Base-by-base conservation (phyloP, 1,140 invertebrate species). In the Venustaconcha ellipsiformis region DNA sequence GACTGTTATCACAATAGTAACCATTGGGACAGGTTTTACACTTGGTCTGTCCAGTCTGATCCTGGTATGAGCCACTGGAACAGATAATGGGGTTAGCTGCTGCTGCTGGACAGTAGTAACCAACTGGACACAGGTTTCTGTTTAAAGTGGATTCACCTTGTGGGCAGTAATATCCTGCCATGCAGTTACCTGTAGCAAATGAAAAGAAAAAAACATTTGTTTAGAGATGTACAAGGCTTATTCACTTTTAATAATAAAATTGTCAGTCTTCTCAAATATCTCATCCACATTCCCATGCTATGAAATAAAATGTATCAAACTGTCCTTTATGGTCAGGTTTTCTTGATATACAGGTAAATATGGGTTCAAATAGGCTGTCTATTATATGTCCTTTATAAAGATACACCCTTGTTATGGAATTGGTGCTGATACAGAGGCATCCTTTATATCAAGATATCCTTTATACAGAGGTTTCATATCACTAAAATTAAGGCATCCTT, bases 1-100 rank as follows among this genome's bases (percentile, higher is more conserved):
- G 56, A 65, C 83, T 87, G 76, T 87, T 89, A 75, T 89, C 88
- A 78, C 88, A 89, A 74, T 80, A 89, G 76, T 88, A 89, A 1
- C 88, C 88, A 13, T 58, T 75, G 13, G 86, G 86, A 68, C 88
- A 89, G 12, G 75, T 67, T 48, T 86, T 84, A 70, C 88, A 89
- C n/a, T 73, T 65, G 15, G 69, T 78, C 69, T 87, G 83, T 17
- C 84, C 82, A 20, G 70, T 67, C 26, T 82, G 59, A 63, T 87
- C 86, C 60, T 88, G 87, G 77, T 84, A 88, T 37, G 62, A 80
- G 57, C 87, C 87, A 67, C 84, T 88, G 11, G 88, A 87, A 79
- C 88, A 89, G n/a, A 89, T 78, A 0, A 83, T 78, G 6, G 87
- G 87, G 18, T 62, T 67, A 4, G 78, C 67, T 17, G 78, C 82